Percentiles rank a stretch among this genome's conserved stretches.
Evolutionary conservation across 2,113 vertebrate genomes (phyloP).

Genomic region (Mohoua ochrocephala): DNA sequence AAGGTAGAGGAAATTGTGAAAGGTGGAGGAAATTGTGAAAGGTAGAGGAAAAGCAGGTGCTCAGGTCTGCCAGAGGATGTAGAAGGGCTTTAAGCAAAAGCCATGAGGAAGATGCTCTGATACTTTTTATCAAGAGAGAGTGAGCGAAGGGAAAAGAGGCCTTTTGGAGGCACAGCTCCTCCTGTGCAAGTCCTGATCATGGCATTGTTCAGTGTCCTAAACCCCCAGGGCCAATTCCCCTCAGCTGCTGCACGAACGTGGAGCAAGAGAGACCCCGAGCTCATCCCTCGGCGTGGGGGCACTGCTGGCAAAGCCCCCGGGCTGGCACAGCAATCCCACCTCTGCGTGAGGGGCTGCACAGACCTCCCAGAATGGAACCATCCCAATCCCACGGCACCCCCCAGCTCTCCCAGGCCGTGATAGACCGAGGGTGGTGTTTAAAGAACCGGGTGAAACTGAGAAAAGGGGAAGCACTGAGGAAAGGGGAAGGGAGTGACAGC

Average conservation of each 20-base stretch:
- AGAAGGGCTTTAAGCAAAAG: not conserved
- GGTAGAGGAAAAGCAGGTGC: not conserved
- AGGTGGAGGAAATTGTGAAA: not conserved
- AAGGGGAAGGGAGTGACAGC: not conserved
- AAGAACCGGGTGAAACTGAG: no score
- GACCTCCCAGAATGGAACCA: not conserved
- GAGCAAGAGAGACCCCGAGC: not conserved
- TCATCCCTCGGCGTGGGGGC: accelerated
- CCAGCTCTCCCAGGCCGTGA: not conserved
- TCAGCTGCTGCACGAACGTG: not conserved
- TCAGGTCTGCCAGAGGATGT: not conserved
- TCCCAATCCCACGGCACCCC: not conserved
- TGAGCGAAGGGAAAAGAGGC: not conserved
- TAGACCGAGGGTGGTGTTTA: not conserved
- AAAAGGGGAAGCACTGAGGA: not conserved
- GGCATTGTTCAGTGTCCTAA: not conserved
- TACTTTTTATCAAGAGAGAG: not conserved
- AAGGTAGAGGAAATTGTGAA: not conserved
- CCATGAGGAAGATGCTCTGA: not conserved
- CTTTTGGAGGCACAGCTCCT: not conserved
- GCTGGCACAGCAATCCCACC: not conserved
- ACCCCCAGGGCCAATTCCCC: not conserved
- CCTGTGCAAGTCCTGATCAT: accelerated
- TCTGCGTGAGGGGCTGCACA: no score
- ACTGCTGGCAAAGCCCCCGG: not conserved